These are phyloP conservation scores for Heptranchias perlo DNA, from an alignment of 2,113 vertebrate genomes.

Conservation along the genomic window DNA sequence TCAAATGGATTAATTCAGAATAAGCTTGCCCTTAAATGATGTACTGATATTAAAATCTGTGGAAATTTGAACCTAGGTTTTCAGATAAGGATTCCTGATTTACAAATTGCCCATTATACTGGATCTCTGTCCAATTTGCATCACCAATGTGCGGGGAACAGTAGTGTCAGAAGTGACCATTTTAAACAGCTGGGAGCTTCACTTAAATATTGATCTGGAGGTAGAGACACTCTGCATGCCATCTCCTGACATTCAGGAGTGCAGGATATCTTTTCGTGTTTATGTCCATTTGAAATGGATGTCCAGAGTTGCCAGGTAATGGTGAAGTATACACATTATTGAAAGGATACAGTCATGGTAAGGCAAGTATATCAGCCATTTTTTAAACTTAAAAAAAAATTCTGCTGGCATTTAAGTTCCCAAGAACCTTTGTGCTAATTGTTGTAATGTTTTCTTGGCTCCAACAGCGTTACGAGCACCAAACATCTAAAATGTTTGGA, in stretches of 20 bases:
- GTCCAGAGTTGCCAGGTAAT: background rate
- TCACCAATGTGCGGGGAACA: background rate
- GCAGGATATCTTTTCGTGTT: background rate
- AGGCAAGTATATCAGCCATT: background rate
- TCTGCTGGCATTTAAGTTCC: background rate
- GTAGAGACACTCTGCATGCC: background rate
- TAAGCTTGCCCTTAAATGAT: background rate
- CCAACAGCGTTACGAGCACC: background rate
- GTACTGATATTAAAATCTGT: background rate
- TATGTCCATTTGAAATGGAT: background rate
- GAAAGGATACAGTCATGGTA: background rate
- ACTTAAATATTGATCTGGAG: background rate
- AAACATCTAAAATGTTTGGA: background rate
- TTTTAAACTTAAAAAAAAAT: background rate
- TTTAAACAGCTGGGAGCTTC: background rate
- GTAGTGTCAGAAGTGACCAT: background rate
- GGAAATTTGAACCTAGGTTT: background rate
- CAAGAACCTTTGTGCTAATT: background rate
- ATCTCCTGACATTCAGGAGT: background rate
- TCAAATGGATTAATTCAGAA: background rate
- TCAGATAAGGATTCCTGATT: background rate
- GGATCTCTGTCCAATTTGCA: background rate
- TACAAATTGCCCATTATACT: background rate
- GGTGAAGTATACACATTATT: background rate
- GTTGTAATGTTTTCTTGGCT: background rate